Base-by-base conservation (phyloP, 2,797 vertebrate genomes). In the Amphiprion clarkii region DNA sequence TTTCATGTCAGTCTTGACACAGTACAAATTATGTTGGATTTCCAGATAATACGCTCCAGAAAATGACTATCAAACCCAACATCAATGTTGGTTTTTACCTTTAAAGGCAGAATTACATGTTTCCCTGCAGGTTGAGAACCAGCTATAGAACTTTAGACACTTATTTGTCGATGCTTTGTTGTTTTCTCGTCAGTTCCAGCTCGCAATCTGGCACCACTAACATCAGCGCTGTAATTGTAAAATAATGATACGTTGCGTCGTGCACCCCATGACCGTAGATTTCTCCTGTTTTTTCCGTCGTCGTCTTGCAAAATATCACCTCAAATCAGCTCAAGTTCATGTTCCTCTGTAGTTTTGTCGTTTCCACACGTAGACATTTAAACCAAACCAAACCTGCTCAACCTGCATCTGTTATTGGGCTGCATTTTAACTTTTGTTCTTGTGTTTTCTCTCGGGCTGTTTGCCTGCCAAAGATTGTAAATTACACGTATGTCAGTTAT, bases 301-400 rank as follows among this genome's bases (percentile, higher is more conserved):
- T 33, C 40, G 23, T 53, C 55, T 67, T 29, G 16, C 2, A 3
- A 61, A 42, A 69, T 40, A 33, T 44, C 12, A 9, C 48, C 23
- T 40, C 67, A 29, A 59, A 70, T 62, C 40, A 71, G 6, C 10
- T 53, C 54, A 23, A 23, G 23, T 11, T 46, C n/a, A 29, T 33
- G 16, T 17, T 48, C 8, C 0, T 57, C 6, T 25, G 0, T 10
- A 10, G 33, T 59, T 54, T 62, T 27, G 11, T 23, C 21, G 7
- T 70, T 46, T 65, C 5, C 55, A 48, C 27, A 39, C 5, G 17
- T 36, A 17, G 16, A 64, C 3, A 9, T 56, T 29, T 8, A 33
- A 33, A 33, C 33, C 33, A 33, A 51, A n/a, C 6, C 17, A 21
- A 69, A 72, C 71, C 67, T 64, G 67, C 55, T 51, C 10, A 73